These are phyloP conservation scores for Setipinna tenuifilis DNA, from an alignment of 2,797 vertebrate species.

Conservation along the genomic window DNA sequence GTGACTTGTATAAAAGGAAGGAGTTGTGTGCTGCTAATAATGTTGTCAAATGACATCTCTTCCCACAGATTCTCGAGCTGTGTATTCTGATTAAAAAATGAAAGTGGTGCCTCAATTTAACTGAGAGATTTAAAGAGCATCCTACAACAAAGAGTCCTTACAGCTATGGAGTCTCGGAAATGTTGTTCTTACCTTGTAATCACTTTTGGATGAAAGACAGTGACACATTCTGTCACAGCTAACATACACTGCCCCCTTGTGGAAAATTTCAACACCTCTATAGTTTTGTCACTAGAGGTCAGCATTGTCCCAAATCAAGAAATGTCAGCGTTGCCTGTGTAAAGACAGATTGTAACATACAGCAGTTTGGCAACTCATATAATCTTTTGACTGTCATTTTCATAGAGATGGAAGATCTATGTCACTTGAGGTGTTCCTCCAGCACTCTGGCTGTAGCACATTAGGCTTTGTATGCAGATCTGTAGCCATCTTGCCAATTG, in stretches of 20 bases:
- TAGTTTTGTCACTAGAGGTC: conserved; percentile 59
- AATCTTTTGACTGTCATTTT: background rate
- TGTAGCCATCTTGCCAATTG: conserved; percentile 51
- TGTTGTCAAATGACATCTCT: background rate
- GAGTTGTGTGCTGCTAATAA: background rate
- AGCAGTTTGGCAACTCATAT: background rate
- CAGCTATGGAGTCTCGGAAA: background rate
- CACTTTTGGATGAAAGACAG: background rate
- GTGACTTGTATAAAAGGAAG: background rate
- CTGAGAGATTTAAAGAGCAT: background rate
- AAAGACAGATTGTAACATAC: background rate
- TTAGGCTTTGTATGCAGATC: conserved; percentile 58
- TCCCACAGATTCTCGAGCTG: background rate
- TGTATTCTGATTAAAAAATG: background rate
- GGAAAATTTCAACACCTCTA: background rate
- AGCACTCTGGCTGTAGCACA: conserved; percentile 72
- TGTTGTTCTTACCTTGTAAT: background rate
- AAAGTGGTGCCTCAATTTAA: background rate
- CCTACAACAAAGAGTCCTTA: background rate
- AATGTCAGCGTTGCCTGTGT: background rate
- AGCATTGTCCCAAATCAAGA: conserved; percentile 47
- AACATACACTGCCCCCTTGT: conserved; percentile 8
- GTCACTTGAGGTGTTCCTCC: background rate
- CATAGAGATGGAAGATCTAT: background rate
- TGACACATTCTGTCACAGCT: background rate